Evolutionary conservation across 2,113 vertebrate genomes (phyloP).

Genomic region (Butastur rufipennis): DNA sequence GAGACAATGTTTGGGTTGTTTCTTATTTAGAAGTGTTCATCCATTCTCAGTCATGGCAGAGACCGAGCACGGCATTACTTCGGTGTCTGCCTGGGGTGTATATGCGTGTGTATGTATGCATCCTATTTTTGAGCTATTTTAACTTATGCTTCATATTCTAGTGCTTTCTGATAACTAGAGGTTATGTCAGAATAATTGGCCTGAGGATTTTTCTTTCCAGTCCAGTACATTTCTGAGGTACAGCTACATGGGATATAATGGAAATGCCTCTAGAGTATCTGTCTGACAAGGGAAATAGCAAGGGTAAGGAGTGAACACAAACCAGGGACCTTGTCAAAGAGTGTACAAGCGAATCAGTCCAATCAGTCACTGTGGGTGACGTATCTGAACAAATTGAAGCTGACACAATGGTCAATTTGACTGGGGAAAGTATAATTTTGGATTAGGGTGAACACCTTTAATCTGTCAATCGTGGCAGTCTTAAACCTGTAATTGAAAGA

Average conservation of each 20-base stretch:
- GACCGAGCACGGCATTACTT: background rate
- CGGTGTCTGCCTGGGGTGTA: background rate
- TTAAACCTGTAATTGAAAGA: constrained; percentile 55
- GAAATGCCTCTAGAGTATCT: constrained; percentile 49
- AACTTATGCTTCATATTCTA: constrained; percentile 45
- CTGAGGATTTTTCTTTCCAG: constrained; percentile 50
- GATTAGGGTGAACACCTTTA: constrained; percentile 51
- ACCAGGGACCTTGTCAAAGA: constrained; percentile 39
- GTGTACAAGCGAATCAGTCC: constrained; percentile 7
- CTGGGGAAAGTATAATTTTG: constrained; percentile 35
- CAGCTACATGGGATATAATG: constrained; percentile 44
- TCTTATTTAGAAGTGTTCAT: background rate
- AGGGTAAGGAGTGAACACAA: constrained; percentile 32
- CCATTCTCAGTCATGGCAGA: background rate
- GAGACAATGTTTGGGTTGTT: background rate
- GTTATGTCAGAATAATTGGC: constrained; percentile 62
- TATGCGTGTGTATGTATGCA: background rate
- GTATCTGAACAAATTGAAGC: constrained; percentile 22
- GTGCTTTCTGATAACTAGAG: constrained; percentile 57
- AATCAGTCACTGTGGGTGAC: background rate
- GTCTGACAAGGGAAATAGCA: constrained; percentile 23
- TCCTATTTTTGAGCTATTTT: constrained; percentile 53
- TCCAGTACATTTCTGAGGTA: constrained; percentile 52
- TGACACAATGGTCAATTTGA: constrained; percentile 32
- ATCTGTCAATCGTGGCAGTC: constrained; percentile 28